Evolutionary conservation across 2,888 invertebrate species (phyloP), one percentile per base, ranked within the genome.

Genomic region (Heliconius aoede): DNA sequence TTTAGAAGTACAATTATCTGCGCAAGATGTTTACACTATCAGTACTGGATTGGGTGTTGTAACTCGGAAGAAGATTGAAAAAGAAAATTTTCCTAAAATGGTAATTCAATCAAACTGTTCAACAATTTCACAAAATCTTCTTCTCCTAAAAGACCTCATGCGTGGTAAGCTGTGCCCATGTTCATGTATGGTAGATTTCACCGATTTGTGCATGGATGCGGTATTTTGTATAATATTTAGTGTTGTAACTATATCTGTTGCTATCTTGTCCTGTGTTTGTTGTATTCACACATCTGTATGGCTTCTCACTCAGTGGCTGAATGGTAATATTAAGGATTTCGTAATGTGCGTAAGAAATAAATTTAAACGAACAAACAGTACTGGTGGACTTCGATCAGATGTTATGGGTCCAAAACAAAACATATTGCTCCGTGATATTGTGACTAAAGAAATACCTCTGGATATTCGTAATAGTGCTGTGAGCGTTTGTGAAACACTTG

Each of bases 101-200:
- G 79, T 85, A 78, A 76, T 89, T 3, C 85, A 84, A 75, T 86
- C 90, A 0, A 91, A 93, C 80, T 90, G 90, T 72, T 84, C 90
- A 0, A 90, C 92, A 0, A 88, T 93, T 81, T 93, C 93, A 2
- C 87, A 93, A 81, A 91, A 92, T 81, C 58, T 92, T 13, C 82
- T 84, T 30, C 82, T 92, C 30, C 75, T 93, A 24, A 84, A 80
- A 79, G 91, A 92, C 81, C 77, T 92, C 46, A 80, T 91, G 69
- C 84, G 81, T 68, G 91, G 92, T 1, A 90, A 87, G 74, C 78
- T 92, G 9, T 86, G 81, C 74, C 85, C 87, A 5, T 51, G 82
- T 8, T 55, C 79, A 3, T 24, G 82, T n/a, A 81, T 80, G 1
- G 72, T 85, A 28, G 86, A 87, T 73, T 88, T 87, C 46, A 82